Base-by-base conservation (phyloP, 2,797 vertebrate genomes). In the Hydrocynus forskahlii region DNA sequence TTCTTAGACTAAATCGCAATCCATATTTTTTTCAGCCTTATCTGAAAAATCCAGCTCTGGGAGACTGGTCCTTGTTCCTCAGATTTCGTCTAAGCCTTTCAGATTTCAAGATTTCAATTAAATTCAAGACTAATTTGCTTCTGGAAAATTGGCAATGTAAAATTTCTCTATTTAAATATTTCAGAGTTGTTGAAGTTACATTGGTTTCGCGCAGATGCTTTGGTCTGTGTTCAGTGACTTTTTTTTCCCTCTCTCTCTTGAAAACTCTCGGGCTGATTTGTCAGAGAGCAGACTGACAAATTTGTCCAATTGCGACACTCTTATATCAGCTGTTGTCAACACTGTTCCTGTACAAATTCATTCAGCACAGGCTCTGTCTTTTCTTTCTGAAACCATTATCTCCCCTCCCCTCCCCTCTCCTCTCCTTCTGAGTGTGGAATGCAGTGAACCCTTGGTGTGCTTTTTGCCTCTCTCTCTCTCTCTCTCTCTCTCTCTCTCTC, bases 341-440 rank as follows among this genome's bases (percentile, higher is more conserved):
- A 59, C 52, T 59, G 71, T 74, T 74, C 71, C 71, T 59, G 71
- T 59, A 74, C 71, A 74, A n/a, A 54, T 72, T 72, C 69, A 72
- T 54, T 72, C 69, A 72, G 13, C 50, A 43, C 52, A 29, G 69
- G 23, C 48, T 57, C 71, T 59, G 71, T 40, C 52, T 74, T 38
- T 74, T 59, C 71, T 74, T 74, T 59, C 71, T 43, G 10, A 59
- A 59, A 40, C 29, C 35, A 57, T 74, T 59, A 55, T 74, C 71
- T 74, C 70, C 52, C 70, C 19, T 59, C 71, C 71, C 54, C 71
- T 57, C 73, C n/a, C n/a, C n/a, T n/a, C n/a, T n/a, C n/a, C n/a
- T n/a, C n/a, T 59, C n/a, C 25, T 48, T 52, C 38, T 59, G 23
- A 35, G 63, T 38, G 63, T 38, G 29, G 63, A 64, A 64, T 64